Evolutionary conservation across 2,888 invertebrate genomes (phyloP).

Genomic region (Koerneria pararmatus): DNA sequence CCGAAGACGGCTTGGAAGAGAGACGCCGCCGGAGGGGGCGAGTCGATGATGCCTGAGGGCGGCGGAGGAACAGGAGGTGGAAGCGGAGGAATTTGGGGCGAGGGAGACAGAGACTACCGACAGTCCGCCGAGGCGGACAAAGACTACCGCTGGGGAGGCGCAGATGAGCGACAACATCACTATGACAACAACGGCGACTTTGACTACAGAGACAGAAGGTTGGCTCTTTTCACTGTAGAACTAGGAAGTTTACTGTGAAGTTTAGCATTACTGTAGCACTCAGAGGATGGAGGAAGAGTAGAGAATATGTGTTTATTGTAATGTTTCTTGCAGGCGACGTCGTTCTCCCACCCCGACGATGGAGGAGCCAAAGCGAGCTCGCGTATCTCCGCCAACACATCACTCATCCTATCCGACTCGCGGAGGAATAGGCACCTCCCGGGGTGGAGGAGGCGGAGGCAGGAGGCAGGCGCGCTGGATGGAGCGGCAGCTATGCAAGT

Average conservation of each 20-base stretch:
- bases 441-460: slow-evolving; percentile 12
- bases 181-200: not conserved
- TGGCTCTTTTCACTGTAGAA: not conserved
- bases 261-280: not conserved
- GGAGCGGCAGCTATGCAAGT: slow-evolving; percentile 56
- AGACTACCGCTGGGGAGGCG: slow-evolving; percentile 20
- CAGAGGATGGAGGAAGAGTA: not conserved
- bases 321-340: slow-evolving; percentile 14
- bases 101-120: slow-evolving; percentile 19
- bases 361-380: slow-evolving; percentile 11
- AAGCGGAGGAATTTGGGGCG: slow-evolving; percentile 18
- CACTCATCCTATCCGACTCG: not conserved
- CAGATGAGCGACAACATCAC: not conserved
- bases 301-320: not conserved
- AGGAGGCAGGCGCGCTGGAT: not conserved
- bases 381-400: slow-evolving; percentile 9
- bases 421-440: not conserved
- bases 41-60: slow-evolving; percentile 15
- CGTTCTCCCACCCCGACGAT: slow-evolving; percentile 8
- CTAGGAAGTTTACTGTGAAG: not conserved
- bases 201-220: slow-evolving; percentile 22
- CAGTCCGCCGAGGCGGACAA: slow-evolving; percentile 6
- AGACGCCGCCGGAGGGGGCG: not conserved
- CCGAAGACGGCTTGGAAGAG: not conserved
- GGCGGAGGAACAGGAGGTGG: too few species aligned